Percentiles rank a stretch among this genome's conserved stretches.
phyloP scores from a whole-genome alignment of 1,140 invertebrate genomes.

The Drosophila navojoa region DNA sequence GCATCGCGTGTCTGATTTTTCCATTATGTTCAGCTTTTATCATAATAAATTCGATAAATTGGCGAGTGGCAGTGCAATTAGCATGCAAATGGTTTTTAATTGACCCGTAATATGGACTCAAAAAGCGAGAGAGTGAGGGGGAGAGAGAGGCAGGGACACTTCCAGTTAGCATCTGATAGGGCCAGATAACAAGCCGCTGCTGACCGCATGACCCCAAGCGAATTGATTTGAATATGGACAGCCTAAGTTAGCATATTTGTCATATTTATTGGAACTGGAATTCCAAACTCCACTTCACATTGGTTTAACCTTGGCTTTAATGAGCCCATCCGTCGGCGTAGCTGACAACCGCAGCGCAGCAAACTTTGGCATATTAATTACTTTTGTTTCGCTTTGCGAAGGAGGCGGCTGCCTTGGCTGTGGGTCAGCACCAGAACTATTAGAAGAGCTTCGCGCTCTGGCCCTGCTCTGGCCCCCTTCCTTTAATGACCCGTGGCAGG shows the following conservation, averaged over 20 bases:
- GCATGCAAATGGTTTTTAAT: slow-evolving; percentile 72
- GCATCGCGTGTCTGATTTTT: slow-evolving; percentile 44
- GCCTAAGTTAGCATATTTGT: not conserved
- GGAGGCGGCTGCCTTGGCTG: not conserved
- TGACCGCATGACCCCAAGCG: not conserved
- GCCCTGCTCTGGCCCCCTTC: not conserved
- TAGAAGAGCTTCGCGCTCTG: not conserved
- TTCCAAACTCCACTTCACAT: slow-evolving; percentile 45
- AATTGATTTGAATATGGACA: slow-evolving; percentile 30
- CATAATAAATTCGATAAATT: slow-evolving; percentile 43
- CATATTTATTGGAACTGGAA: not conserved
- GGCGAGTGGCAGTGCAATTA: slow-evolving; percentile 58
- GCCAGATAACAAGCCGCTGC: not conserved
- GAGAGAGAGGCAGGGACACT: slow-evolving; percentile 19
- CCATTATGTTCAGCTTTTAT: slow-evolving; percentile 48
- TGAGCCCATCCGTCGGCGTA: slow-evolving; percentile 12
- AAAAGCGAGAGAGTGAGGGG: too few species aligned
- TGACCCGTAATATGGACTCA: slow-evolving; percentile 63
- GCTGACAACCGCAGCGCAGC: slow-evolving; percentile 47
- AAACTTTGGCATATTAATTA: slow-evolving; percentile 60
- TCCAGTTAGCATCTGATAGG: slow-evolving; percentile 44
- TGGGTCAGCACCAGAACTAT: slow-evolving; percentile 20
- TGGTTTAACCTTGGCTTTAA: slow-evolving; percentile 58
- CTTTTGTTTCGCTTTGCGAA: slow-evolving; percentile 41
- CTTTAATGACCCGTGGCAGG: slow-evolving; percentile 42